Base-by-base conservation (phyloP, 2,888 invertebrate genomes). In the Hirtodrosophila alboralis region DNA sequence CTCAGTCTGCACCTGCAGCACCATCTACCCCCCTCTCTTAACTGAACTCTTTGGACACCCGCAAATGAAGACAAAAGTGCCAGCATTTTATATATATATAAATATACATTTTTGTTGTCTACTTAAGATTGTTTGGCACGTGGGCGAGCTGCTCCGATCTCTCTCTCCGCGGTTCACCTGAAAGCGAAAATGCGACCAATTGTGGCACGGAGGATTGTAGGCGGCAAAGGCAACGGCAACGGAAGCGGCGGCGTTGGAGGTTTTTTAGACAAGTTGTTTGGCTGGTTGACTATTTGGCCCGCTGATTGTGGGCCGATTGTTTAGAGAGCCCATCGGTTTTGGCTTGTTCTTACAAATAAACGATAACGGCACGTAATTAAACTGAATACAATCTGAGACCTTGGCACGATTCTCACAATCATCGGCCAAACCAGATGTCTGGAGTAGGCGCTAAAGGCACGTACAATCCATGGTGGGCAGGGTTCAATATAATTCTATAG, bases 401-500 rank as follows among this genome's bases (percentile, higher is more conserved):
- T 79, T 79, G 79, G 83, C 79, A 83, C 83, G 83, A 83, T 79
- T 79, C 79, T 79, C 72, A 57, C 68, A 69, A 71, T 68, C 41
- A 49, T 51, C 41, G 51, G 10, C 27, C 23, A n/a, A n/a, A n/a
- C n/a, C 64, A 59, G 45, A 58, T 65, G 57, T 60, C 60, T 58
- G 52, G 16, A 30, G 38, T 53, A 33, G 63, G 40, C 48, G 54
- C 38, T 56, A 40, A n/a, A 26, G 58, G 76, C 76, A 79, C 76
- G 76, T 76, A 61, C 68, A 34, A 68, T 59, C 51, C 48, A 70
- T 64, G 64, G 69, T 64, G 64, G 70, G 59, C 51, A 49, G 37
- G 45, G 45, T 26, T 38, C 31, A 45, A 23, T n/a, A 6, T 48
- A 23, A 40, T 57, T 59, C 47, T 34, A 40, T 57, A 21, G 16